phyloP scores from a whole-genome alignment of 2,888 invertebrate genomes.

The Apotomis betuletana region DNA sequence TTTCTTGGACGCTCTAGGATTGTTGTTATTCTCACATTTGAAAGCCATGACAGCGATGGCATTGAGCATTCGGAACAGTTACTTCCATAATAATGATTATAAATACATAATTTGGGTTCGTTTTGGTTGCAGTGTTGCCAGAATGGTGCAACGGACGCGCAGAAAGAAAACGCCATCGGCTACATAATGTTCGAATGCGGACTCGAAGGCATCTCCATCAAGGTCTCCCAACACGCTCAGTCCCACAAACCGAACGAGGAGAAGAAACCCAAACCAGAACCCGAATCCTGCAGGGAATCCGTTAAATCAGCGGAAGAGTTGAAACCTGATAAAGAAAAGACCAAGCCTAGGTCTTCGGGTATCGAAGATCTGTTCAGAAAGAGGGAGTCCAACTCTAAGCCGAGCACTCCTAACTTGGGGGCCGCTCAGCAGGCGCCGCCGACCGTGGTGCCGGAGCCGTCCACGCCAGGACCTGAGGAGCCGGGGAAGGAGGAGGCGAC shows the following conservation, averaged over 20 bases:
- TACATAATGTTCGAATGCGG: conserved; percentile 99
- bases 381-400: conserved; percentile 84
- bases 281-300: conserved; percentile 76
- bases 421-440: conserved; percentile 64
- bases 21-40: too few relatives aligned
- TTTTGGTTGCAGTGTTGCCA: conserved; percentile 59
- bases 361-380: conserved; percentile 78
- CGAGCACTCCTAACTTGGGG: conserved; percentile 83
- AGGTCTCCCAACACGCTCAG: conserved; percentile 88
- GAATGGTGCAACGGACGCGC: conserved; percentile 73
- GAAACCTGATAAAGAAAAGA: conserved; percentile 70
- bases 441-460: conserved; percentile 57
- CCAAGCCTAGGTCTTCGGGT: conserved; percentile 66
- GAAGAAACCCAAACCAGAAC: conserved; percentile 70
- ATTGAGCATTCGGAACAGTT: too few relatives aligned
- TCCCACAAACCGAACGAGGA: conserved; percentile 89
- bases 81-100: too few relatives aligned
- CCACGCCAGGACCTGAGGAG: conserved; percentile 72
- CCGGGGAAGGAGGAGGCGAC: conserved; percentile 65
- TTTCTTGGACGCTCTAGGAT: too few relatives aligned
- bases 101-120: not conserved
- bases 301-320: conserved; percentile 78
- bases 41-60: too few relatives aligned
- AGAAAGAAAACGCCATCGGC: conserved; percentile 88
- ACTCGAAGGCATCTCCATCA: conserved; percentile 93